phyloP scores from a whole-genome alignment of 2,113 vertebrate species.

The Progne subis region DNA sequence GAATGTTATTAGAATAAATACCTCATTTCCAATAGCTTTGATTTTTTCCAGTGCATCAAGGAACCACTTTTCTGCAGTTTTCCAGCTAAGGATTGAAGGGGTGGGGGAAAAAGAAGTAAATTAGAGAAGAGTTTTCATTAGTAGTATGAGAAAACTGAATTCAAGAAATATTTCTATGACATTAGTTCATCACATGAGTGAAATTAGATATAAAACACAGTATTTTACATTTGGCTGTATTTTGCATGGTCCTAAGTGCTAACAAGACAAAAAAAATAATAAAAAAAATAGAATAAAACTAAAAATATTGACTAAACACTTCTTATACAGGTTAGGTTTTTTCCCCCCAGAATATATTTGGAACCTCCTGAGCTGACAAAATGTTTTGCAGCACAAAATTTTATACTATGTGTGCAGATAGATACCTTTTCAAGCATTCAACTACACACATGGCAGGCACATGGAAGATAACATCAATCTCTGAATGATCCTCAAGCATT shows the following conservation, averaged over 20 bases:
- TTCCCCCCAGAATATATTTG: neutral
- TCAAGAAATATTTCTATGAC: neutral
- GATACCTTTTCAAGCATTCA: neutral
- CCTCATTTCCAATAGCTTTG: constrained; percentile 98
- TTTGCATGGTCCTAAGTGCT: neutral
- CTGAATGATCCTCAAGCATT: neutral
- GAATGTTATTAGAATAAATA: constrained; percentile 54
- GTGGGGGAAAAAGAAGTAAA: neutral
- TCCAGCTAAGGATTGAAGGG: constrained; percentile 83
- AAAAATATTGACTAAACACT: neutral
- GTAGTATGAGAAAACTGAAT: neutral
- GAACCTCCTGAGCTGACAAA: neutral
- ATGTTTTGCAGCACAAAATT: neutral
- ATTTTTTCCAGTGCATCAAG: constrained; percentile 98
- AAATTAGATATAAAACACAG: neutral
- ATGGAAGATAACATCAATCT: neutral
- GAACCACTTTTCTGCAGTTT: constrained; percentile 94
- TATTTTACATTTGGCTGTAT: neutral
- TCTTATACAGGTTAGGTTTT: neutral
- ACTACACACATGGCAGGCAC: neutral
- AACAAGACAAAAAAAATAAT: neutral
- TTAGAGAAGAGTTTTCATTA: neutral
- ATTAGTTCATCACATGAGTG: neutral
- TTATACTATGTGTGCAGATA: neutral
- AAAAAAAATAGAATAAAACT: neutral